Percentiles rank a stretch among this genome's conserved stretches.
phyloP scores from a whole-genome alignment of 2,113 vertebrate genomes.

The Stegastes partitus region DNA sequence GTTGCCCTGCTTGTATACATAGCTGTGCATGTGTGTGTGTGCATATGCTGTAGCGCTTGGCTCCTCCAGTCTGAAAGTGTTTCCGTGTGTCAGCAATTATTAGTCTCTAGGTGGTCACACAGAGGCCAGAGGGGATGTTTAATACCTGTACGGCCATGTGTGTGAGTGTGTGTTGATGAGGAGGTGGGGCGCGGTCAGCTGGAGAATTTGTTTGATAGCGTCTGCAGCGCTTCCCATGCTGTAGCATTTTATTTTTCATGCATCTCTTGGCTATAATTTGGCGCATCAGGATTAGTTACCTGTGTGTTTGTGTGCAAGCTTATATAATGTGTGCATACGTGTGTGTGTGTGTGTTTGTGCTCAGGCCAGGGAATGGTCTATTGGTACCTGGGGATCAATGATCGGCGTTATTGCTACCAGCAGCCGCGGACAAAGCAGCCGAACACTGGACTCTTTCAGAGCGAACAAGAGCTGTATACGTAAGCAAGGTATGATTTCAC shows the following conservation, averaged over 20 bases:
- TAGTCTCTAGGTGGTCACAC: conserved; percentile 60
- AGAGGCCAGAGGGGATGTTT: conserved; percentile 41
- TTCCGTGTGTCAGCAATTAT: conserved; percentile 72
- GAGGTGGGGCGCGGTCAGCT: background rate
- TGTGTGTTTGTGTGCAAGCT: conserved; percentile 17
- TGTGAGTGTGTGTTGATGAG: conserved; percentile 19
- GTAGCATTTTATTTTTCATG: background rate
- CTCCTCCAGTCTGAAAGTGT: conserved; percentile 49
- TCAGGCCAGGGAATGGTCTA: conserved; percentile 28
- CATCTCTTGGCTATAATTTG: conserved; percentile 19
- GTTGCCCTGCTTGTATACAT: conserved; percentile 8
- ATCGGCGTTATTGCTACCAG: conserved; percentile 61
- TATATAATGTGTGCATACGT: conserved; percentile 19
- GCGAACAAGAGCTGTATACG: conserved; percentile 27
- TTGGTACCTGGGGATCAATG: conserved; percentile 68
- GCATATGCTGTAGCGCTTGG: background rate
- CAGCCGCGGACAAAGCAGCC: conserved; percentile 44
- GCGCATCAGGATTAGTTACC: background rate
- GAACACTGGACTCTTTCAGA: conserved; percentile 70
- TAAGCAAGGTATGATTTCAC: conserved; percentile 52
- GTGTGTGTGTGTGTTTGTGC: conserved; percentile 30
- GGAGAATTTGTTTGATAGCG: conserved; percentile 7
- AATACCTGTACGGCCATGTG: conserved; percentile 26
- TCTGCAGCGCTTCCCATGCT: conserved; percentile 1
- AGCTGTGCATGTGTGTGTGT: conserved; percentile 14